Evolutionary conservation across 35 echinoderm and acorn worm genomes (phyloP).

Genomic region (Apostichopus parvimensis): DNA sequence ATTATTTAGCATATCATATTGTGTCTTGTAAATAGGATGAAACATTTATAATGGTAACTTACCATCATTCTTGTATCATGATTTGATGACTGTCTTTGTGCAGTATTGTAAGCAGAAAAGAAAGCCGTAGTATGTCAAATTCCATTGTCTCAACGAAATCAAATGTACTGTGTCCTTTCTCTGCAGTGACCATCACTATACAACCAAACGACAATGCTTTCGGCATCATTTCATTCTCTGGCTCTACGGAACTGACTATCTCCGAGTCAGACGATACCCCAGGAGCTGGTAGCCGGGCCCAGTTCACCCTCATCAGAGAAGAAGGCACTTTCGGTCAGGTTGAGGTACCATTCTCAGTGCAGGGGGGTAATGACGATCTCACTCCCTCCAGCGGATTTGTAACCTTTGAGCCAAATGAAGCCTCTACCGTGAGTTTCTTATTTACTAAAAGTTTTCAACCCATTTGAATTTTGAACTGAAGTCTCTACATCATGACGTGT

Average conservation of each 20-base stretch:
- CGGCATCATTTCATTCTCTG: slow-evolving; percentile 80
- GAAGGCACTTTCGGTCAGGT: slow-evolving; percentile 82
- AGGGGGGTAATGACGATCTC: slow-evolving; percentile 64
- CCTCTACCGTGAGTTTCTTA: slow-evolving; percentile 66
- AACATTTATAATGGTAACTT: too few species aligned
- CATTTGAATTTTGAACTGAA: too few species aligned
- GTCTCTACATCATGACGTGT: too few species aligned
- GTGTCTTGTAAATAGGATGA: too few species aligned
- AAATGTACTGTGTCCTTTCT: background rate
- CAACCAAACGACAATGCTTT: slow-evolving; percentile 88
- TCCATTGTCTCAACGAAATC: too few species aligned
- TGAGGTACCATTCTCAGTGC: slow-evolving; percentile 77
- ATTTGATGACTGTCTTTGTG: background rate
- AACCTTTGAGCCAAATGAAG: slow-evolving; percentile 77
- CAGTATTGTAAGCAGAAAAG: background rate
- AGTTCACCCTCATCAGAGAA: slow-evolving; percentile 72
- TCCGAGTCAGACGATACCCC: slow-evolving; percentile 66
- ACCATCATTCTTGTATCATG: too few species aligned
- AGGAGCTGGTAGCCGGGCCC: slow-evolving; percentile 67
- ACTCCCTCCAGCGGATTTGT: slow-evolving; percentile 80
- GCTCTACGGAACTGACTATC: slow-evolving; percentile 40
- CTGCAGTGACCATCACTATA: slow-evolving; percentile 67
- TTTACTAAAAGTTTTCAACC: too few species aligned
- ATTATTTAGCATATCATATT: too few species aligned
- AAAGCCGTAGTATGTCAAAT: background rate